Conservation (phyloP, 2,797 vertebrate species). For the Garrulus glandarius region DNA sequence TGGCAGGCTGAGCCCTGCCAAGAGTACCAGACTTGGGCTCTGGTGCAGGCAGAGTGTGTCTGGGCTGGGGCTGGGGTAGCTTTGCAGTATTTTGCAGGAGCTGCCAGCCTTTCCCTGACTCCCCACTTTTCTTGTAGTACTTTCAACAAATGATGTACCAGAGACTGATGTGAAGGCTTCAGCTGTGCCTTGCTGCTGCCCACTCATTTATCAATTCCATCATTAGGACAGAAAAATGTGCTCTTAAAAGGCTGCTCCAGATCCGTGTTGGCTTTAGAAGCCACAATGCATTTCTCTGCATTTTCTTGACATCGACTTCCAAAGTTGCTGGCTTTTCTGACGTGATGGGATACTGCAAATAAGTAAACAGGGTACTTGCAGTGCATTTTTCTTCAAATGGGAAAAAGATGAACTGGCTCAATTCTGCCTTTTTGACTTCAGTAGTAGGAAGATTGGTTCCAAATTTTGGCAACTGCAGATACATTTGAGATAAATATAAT, state of each 20-base stretch:
- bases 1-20: not conserved
- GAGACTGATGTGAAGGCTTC: not conserved
- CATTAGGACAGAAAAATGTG: not conserved
- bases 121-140: not conserved
- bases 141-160: not conserved
- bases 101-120: not conserved
- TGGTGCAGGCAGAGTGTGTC: not conserved
- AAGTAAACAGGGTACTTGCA: not conserved
- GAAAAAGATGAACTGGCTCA: not conserved
- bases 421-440: not conserved
- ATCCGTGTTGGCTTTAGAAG: not conserved
- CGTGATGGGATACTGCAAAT: not conserved
- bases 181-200: not conserved
- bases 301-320: not conserved
- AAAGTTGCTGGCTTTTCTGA: not conserved
- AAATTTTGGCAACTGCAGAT: not conserved
- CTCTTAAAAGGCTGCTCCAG: not conserved
- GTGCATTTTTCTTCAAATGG: not conserved
- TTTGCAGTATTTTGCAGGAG: not conserved
- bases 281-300: not conserved
- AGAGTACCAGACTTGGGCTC: not conserved
- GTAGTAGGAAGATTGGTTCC: not conserved
- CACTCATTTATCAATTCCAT: not conserved
- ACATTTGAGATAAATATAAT: constrained; percentile 2
- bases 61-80: not conserved